Conservation (phyloP, 2,888 invertebrate genomes). For the Protonemura montana region DNA sequence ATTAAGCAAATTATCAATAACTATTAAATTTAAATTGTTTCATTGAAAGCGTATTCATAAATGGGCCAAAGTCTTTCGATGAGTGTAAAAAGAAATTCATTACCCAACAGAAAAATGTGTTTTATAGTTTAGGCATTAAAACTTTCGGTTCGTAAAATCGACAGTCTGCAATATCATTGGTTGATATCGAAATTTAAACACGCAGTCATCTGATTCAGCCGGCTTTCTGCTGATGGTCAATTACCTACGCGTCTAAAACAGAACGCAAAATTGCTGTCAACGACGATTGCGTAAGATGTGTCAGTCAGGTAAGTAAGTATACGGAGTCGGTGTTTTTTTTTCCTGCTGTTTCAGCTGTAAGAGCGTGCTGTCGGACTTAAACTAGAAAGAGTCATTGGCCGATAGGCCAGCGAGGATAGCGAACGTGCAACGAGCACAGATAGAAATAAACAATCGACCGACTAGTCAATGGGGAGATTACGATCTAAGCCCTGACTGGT, state of each 20-base stretch:
- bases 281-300: background rate
- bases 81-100: background rate
- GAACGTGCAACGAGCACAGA: background rate
- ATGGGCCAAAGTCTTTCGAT: conserved; percentile 12
- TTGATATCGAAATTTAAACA: background rate
- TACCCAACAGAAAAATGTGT: background rate
- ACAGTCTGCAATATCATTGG: background rate
- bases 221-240: background rate
- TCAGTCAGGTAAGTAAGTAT: background rate
- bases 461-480: background rate
- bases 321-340: background rate
- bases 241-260: background rate
- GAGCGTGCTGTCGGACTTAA: background rate
- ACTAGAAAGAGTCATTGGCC: background rate
- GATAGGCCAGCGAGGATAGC: background rate
- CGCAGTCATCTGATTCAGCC: background rate
- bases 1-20: conserved; percentile 7
- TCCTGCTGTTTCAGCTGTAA: background rate
- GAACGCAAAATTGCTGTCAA: background rate
- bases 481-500: background rate
- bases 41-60: background rate
- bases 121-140: background rate
- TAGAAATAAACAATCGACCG: background rate
- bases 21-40: background rate
- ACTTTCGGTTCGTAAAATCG: background rate